Percentiles rank a stretch among this genome's conserved stretches.
phyloP scores from a whole-genome alignment of 2,888 invertebrate species.

The Cheiracanthium punctorium region DNA sequence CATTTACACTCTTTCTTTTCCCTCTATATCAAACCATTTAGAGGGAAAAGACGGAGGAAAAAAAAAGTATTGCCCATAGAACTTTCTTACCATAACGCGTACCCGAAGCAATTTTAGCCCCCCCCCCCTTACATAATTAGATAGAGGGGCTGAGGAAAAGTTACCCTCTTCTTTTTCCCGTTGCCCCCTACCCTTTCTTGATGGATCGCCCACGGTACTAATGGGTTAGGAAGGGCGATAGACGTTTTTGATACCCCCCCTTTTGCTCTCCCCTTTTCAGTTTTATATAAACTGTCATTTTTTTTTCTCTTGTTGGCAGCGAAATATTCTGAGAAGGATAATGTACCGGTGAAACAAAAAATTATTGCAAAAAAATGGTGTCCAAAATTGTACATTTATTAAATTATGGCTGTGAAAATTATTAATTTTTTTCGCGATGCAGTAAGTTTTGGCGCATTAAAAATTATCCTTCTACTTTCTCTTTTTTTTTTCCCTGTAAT shows the following conservation, averaged over 20 bases:
- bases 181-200: background rate
- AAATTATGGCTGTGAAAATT: background rate
- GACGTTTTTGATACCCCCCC: background rate
- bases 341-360: background rate
- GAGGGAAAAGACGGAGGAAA: background rate
- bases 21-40: background rate
- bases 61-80: background rate
- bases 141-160: background rate
- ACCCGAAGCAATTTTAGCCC: background rate
- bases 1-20: background rate
- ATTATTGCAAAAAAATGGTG: background rate
- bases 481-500: background rate
- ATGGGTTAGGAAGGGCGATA: background rate
- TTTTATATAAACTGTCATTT: background rate
- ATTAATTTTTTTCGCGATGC: background rate
- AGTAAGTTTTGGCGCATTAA: background rate
- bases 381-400: background rate
- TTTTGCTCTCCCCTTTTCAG: background rate
- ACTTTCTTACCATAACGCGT: background rate
- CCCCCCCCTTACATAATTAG: background rate
- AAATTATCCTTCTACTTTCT: background rate
- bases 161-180: background rate
- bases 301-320: background rate
- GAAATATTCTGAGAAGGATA: background rate
- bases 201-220: background rate